These are phyloP conservation scores for Actinostola sp. DNA, from an alignment of 92 coral and sea anemone genomes.

Conservation along the genomic window DNA sequence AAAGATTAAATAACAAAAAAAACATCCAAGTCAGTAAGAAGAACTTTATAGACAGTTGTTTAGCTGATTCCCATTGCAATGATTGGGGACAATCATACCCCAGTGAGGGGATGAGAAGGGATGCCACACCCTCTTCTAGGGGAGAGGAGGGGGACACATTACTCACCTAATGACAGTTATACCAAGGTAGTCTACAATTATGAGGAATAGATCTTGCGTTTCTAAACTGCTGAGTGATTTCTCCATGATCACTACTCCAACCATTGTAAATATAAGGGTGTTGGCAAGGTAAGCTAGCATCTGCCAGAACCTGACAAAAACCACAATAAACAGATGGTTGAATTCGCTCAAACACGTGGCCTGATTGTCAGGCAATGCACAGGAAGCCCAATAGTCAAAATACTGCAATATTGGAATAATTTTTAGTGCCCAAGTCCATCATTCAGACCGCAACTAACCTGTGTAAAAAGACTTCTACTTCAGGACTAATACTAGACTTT, in stretches of 20 bases:
- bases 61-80: neutral
- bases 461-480: slow-evolving; percentile 95
- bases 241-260: slow-evolving; percentile 96
- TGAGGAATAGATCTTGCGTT: slow-evolving; percentile 77
- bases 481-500: slow-evolving; percentile 96
- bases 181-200: slow-evolving; percentile 92
- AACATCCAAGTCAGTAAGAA: neutral
- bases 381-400: neutral
- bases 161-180: slow-evolving; percentile 87
- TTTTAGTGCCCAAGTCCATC: no score
- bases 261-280: slow-evolving; percentile 95
- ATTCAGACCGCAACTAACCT: slow-evolving; percentile 50
- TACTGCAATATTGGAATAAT: neutral
- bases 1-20: neutral
- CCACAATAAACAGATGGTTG: neutral
- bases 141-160: no score
- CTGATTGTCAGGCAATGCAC: neutral
- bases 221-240: slow-evolving; percentile 83
- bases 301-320: slow-evolving; percentile 88
- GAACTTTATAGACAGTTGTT: neutral
- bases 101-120: no score
- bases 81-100: no score
- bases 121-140: no score
- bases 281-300: slow-evolving; percentile 97
- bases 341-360: no score